Percentiles rank a stretch among this genome's conserved stretches.
Evolutionary conservation across 1,140 invertebrate species (phyloP).

Genomic region (Drosophila lowei): DNA sequence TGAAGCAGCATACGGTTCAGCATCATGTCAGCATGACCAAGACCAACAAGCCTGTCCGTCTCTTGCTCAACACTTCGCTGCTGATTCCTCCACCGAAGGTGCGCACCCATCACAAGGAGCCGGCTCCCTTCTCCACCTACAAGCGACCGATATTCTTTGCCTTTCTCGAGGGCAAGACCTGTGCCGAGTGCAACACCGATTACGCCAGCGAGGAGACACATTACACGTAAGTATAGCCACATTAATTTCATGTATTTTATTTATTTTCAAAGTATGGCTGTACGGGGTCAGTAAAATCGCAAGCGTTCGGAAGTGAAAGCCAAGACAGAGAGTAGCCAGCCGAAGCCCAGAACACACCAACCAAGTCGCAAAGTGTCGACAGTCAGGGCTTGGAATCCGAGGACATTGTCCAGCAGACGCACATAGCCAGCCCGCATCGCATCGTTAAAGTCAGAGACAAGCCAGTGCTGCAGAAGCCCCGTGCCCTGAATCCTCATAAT

Average conservation of each 20-base stretch:
- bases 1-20: slow-evolving; percentile 85
- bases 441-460: slow-evolving; percentile 71
- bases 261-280: not conserved
- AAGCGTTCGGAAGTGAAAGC: slow-evolving; percentile 15
- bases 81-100: slow-evolving; percentile 73
- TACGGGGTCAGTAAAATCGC: not conserved
- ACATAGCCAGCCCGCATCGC: slow-evolving; percentile 71
- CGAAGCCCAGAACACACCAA: slow-evolving; percentile 49
- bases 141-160: slow-evolving; percentile 72
- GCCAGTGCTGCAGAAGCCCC: slow-evolving; percentile 59
- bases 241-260: no score
- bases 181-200: slow-evolving; percentile 75
- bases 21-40: slow-evolving; percentile 83
- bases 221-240: slow-evolving; percentile 60
- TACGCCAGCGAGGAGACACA: slow-evolving; percentile 73
- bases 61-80: slow-evolving; percentile 71
- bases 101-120: slow-evolving; percentile 76
- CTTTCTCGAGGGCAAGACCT: slow-evolving; percentile 69
- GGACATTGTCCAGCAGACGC: slow-evolving; percentile 50
- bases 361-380: slow-evolving; percentile 56
- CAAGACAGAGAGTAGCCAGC: slow-evolving; percentile 16
- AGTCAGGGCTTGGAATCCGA: slow-evolving; percentile 55
- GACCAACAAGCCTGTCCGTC: slow-evolving; percentile 59
- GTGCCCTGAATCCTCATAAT: slow-evolving; percentile 61
- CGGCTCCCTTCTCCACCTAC: slow-evolving; percentile 63